Evolutionary conservation across 2,888 invertebrate species (phyloP).

Genomic region (Drosophila mimetica): DNA sequence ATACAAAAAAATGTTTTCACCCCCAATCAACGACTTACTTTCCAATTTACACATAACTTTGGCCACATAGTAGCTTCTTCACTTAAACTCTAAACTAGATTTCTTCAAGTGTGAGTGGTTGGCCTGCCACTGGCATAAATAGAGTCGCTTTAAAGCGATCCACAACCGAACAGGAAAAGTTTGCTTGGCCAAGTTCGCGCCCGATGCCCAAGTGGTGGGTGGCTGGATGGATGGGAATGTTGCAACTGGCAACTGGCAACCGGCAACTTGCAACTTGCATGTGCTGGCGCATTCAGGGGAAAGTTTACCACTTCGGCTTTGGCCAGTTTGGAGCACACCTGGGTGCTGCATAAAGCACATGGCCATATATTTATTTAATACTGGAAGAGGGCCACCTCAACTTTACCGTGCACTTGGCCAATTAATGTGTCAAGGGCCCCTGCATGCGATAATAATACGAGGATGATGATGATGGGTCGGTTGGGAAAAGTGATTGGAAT

Average conservation of each 20-base stretch:
- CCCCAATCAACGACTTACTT: background rate
- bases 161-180: constrained; percentile 28
- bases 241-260: constrained; percentile 13
- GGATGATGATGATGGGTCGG: constrained; percentile 29
- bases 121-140: constrained; percentile 17
- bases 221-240: constrained; percentile 21
- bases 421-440: constrained; percentile 59
- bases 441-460: constrained; percentile 31
- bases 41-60: background rate
- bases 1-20: background rate
- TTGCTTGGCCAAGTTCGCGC: constrained; percentile 40
- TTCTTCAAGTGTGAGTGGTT: constrained; percentile 2
- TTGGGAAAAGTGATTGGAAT: constrained; percentile 17
- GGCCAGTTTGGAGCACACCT: constrained; percentile 34
- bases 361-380: constrained; percentile 34
- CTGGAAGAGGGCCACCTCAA: constrained; percentile 36
- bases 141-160: constrained; percentile 40
- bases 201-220: constrained; percentile 32
- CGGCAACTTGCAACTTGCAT: constrained; percentile 26
- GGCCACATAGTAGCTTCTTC: background rate
- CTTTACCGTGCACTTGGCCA: constrained; percentile 42
- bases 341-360: constrained; percentile 37
- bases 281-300: constrained; percentile 44
- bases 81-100: background rate
- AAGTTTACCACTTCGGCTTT: constrained; percentile 56